Base-by-base conservation (phyloP, 1,140 invertebrate genomes). In the Bombus superbus region DNA sequence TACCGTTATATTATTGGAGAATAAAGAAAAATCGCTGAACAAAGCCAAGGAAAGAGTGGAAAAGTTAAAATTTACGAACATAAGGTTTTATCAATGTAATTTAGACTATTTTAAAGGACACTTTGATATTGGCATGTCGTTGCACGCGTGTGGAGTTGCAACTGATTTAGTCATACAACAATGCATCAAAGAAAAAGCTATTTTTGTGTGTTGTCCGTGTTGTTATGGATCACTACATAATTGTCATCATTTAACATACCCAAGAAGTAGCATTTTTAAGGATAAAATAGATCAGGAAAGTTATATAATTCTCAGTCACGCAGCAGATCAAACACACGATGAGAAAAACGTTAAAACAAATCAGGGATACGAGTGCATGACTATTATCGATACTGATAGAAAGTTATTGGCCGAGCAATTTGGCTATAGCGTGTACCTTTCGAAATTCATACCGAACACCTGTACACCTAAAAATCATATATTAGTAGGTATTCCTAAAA, bases 381-480 rank as follows among this genome's bases (percentile, higher is more conserved):
- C 97, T 44, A 95, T 98, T 57, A 97, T 99, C 81, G 98, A 99
- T 92, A 97, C 97, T 0, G 99, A 99, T 93, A 96, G 98, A 81
- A 97, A 96, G 81, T 92, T 97, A 47, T 96, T 97, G 75, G 98
- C 98, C 25, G 95, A 97, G 93, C 96, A 98, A 91, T 95, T 95
- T 92, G 97, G 97, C 0, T 99, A 99, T 93, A 92, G 93, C 84
- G 97, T 98, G 4, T 96, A 96, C 86, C 95, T 99, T 64, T 97
- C 97, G 22, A 97, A 97, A 91, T 94, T 99, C 10, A 95, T 96
- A 91, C 98, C 98, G 40, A 94, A 97, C 69, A 96, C 96, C 77
- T 99, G 98, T 95, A 98, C 98, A 73, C 98, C 98, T 80, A 99
- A 99, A 95, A 99, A 99, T 96, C 98, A 99, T 95, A 96, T 99